A percentile compares a stretch with the other conserved stretches of the same genome.
Conservation (phyloP, 2,113 vertebrate species). For the Andinoacara biseriatus region DNA sequence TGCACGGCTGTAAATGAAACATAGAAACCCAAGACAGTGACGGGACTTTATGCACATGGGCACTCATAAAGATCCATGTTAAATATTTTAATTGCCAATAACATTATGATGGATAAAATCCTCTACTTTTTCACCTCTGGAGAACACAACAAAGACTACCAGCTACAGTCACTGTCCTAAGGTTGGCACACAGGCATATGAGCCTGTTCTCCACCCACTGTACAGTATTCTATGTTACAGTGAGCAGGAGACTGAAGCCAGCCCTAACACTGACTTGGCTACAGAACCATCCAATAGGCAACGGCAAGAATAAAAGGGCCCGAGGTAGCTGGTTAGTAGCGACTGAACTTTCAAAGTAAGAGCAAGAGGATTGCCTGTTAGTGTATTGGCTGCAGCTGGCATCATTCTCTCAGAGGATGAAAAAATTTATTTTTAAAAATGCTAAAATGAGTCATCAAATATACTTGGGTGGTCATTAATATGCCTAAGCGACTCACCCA, state of each 20-base stretch:
- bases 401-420: not conserved
- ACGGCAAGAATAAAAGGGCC: not conserved
- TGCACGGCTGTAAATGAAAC: not conserved
- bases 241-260: not conserved
- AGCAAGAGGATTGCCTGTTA: not conserved
- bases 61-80: accelerated
- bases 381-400: not conserved
- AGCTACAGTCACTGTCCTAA: not conserved
- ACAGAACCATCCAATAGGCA: not conserved
- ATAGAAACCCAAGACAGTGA: not conserved
- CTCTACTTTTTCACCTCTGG: not conserved
- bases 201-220: not conserved
- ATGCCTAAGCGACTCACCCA: not conserved
- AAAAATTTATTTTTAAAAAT: not conserved
- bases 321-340: not conserved
- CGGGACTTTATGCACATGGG: not conserved
- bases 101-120: not conserved
- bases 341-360: not conserved
- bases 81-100: not conserved
- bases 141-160: too few relatives aligned
- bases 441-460: not conserved
- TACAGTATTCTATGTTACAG: not conserved
- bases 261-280: too few relatives aligned
- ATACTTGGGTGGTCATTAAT: not conserved
- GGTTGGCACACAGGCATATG: not conserved